Evolutionary conservation across 2,797 vertebrate species (phyloP).

Genomic region (Hirundo rustica): DNA sequence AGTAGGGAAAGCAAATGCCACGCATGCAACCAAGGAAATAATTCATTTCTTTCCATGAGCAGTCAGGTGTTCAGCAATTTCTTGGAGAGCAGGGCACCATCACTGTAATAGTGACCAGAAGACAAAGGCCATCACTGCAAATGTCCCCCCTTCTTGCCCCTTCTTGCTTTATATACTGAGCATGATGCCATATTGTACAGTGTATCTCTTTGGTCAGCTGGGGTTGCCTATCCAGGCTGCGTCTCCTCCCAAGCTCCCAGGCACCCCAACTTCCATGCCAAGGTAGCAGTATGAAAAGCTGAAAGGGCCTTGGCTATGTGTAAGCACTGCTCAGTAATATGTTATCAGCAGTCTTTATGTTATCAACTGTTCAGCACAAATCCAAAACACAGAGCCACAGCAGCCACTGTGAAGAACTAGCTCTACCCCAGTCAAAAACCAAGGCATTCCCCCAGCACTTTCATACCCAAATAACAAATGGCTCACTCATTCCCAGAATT

Average conservation of each 20-base stretch:
- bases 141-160: rapidly evolving
- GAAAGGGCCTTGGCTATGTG: background rate
- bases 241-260: background rate
- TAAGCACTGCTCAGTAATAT: background rate
- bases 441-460: background rate
- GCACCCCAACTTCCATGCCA: background rate
- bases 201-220: background rate
- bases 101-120: background rate
- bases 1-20: background rate
- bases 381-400: background rate
- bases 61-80: background rate
- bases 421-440: background rate
- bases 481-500: background rate
- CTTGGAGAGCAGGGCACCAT: background rate
- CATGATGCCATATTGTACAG: background rate
- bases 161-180: background rate
- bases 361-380: background rate
- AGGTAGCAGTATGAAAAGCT: background rate
- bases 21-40: background rate
- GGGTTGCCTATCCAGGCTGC: background rate
- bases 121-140: background rate
- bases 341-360: background rate
- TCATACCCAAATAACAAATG: background rate
- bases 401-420: background rate
- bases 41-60: background rate